These are phyloP conservation scores for Spisula subtruncata DNA, from an alignment of 2,888 invertebrate species.

Conservation along the genomic window DNA sequence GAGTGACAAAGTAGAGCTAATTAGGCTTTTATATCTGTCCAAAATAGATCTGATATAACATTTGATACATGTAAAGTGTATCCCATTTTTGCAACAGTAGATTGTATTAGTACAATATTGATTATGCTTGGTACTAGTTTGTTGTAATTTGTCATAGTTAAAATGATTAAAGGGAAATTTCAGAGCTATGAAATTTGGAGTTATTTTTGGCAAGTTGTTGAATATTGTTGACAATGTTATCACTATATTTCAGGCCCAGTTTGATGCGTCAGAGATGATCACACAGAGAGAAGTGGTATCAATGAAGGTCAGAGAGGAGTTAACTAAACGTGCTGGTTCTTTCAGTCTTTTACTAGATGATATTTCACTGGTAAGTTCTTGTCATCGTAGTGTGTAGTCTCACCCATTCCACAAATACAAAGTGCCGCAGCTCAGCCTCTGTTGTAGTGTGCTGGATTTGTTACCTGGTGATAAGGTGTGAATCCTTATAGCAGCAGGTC, in stretches of 20 bases:
- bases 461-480: background rate
- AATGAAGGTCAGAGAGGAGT: conserved; percentile 95
- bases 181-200: too few relatives aligned
- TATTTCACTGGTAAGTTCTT: conserved; percentile 94
- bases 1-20: too few relatives aligned
- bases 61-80: too few relatives aligned
- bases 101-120: too few relatives aligned
- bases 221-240: background rate
- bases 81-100: too few relatives aligned
- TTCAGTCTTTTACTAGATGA: conserved; percentile 99
- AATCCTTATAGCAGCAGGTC: background rate
- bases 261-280: conserved; percentile 99
- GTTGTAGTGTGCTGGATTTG: conserved; percentile 3
- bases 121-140: too few relatives aligned
- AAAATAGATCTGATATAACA: too few relatives aligned
- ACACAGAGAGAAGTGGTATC: conserved; percentile 98
- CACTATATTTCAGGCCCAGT: conserved; percentile 94
- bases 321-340: conserved; percentile 96
- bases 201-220: too few relatives aligned
- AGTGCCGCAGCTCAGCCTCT: background rate
- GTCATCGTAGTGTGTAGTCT: background rate
- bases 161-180: too few relatives aligned
- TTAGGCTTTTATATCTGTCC: too few relatives aligned
- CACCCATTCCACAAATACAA: too few relatives aligned
- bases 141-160: too few relatives aligned